Evolutionary conservation across 37 sponge, comb jelly and placozoan genomes (phyloP).

Genomic region (Oopsacas minuta): DNA sequence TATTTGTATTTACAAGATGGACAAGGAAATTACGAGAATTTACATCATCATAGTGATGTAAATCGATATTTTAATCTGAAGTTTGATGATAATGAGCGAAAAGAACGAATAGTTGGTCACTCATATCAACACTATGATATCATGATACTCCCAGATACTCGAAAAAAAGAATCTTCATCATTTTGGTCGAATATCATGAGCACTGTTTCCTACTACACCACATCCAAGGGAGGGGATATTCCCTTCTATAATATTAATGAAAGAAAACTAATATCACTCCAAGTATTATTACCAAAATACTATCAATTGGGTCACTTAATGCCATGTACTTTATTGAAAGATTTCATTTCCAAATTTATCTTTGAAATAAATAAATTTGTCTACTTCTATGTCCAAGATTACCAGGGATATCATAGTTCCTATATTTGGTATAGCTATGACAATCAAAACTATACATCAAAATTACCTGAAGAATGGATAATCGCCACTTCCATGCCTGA

Average conservation of each 20-base stretch:
- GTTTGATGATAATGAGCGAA: neutral
- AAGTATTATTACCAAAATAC: neutral
- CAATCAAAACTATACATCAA: neutral
- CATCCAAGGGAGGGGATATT: neutral
- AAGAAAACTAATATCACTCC: neutral
- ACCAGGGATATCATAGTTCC: neutral
- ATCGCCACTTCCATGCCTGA: neutral
- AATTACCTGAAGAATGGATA: neutral
- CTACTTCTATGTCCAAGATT: neutral
- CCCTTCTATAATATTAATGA: neutral
- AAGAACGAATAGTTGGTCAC: neutral
- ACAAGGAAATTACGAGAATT: neutral
- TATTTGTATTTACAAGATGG: neutral
- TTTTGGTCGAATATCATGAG: neutral
- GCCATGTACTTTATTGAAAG: neutral
- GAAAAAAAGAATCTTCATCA: neutral
- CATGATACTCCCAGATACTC: neutral
- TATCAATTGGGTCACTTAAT: neutral
- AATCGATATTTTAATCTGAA: neutral
- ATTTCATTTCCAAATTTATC: neutral
- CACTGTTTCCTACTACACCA: neutral
- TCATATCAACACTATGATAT: neutral
- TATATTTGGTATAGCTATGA: neutral
- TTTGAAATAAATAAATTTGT: neutral
- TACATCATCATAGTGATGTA: neutral